Base-by-base conservation (phyloP, 2,113 vertebrate genomes). In the Pelusios castaneus region DNA sequence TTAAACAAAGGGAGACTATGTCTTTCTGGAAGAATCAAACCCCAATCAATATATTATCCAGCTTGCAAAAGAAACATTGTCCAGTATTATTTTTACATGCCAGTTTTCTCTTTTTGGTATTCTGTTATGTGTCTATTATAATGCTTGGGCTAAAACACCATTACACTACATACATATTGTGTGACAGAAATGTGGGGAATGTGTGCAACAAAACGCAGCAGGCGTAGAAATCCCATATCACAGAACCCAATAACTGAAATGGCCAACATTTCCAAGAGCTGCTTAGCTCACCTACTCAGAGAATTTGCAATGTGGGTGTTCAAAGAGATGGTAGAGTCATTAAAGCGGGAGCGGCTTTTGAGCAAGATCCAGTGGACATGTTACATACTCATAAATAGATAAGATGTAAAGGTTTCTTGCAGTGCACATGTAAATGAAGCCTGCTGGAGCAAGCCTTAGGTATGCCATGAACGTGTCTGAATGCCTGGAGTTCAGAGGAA, bases 361-460 rank as follows among this genome's bases (percentile, higher is more conserved):
- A 94, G 95, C 78, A 96, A 91, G 88, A 93, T 96, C 96, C 95
- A 97, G 95, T 95, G 77, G 94, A 82, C 90, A 89, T 96, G 88
- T 95, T 97, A 94, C 95, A 97, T 97, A 97, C 96, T 96, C 97
- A 96, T 97, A 97, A 96, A 94, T 87, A 90, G 91, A 89, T 91
- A 83, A 88, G 83, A 96, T 96, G 95, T 94, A 95, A 92, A 93
- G 92, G 85, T 86, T 97, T 96, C 97, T 94, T 97, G 95, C 84
- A 84, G 90, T 85, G 89, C 94, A 94, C 96, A 97, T 96, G 97
- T 97, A 96, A 97, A 96, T 95, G 97, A 76, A 97, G 94, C 97
- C 96, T 97, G 97, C 97, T 97, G 95, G 88, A 97, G 97, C 97
- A 97, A 97, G 95, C 96, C 95, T 94, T 45, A 95, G 97, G 97